Evolutionary conservation across 2,888 invertebrate genomes (phyloP), one percentile per base, ranked within the genome.

Genomic region (Caenorhabditis japonica): DNA sequence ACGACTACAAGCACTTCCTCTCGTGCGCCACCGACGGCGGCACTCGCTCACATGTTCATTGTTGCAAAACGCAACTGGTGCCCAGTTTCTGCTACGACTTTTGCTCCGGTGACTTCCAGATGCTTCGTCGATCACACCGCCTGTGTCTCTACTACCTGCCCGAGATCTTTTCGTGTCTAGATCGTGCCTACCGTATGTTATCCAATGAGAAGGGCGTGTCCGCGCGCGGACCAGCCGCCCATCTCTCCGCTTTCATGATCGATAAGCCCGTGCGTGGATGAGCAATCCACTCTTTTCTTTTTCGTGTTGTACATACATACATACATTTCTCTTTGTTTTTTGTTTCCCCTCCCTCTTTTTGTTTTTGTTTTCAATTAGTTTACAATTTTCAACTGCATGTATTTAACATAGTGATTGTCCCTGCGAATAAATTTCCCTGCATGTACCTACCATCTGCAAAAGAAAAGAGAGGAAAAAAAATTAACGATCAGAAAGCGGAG

Each of bases 61-160:
- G 87, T 62, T 87, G 87, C 71, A 82, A 85, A 36, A 81, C 85
- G 39, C 80, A 83, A 43, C 62, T 84, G 7, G 85, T 87, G 12
- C 87, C 87, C 13, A 83, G 84, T 17, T 87, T 87, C 77, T 87
- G 87, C 71, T 86, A 83, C 62, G 87, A 87, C 53, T 87, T 86
- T 62, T 87, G 87, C 71, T 77, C 83, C 5, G 83, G 78, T 34
- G 76, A 83, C 49, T 86, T 85, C 56, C 61, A 85, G 79, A 83
- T 83, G 79, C 76, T 87, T 8, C 81, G 84, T 53, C 68, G 81
- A 8, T 82, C 86, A 1, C 87, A 87, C 71, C 82, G 85, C 7
- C 80, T 87, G 10, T 87, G 87, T 69, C 76, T 87, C 21, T 87
- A 87, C 68, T 87, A 85, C 56, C 79, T 87, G n/a, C 85, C 86